phyloP scores from a whole-genome alignment of 2,888 invertebrate species.

The Drosophila tanythrix region DNA sequence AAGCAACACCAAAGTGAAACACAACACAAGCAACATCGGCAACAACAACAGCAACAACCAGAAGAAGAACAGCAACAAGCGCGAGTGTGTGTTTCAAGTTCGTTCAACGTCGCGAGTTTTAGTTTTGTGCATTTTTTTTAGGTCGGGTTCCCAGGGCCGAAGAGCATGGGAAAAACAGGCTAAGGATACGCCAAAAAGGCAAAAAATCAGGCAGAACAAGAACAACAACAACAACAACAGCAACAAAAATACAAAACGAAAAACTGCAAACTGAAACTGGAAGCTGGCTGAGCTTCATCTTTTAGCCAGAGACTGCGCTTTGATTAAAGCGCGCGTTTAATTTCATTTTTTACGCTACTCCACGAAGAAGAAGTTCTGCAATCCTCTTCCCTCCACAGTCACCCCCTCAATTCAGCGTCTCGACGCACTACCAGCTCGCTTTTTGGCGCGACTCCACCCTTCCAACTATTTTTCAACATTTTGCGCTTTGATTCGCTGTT shows the following conservation, averaged over 20 bases:
- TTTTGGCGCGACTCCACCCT: slow-evolving; percentile 68
- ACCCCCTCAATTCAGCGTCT: not conserved
- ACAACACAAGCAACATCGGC: slow-evolving; percentile 25
- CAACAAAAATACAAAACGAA: slow-evolving; percentile 27
- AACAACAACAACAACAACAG: slow-evolving; percentile 26
- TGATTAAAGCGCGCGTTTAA: slow-evolving; percentile 82
- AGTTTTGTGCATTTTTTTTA: slow-evolving; percentile 48
- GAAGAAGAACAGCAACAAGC: slow-evolving; percentile 22
- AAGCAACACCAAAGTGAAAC: slow-evolving; percentile 38
- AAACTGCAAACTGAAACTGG: slow-evolving; percentile 34
- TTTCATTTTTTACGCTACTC: slow-evolving; percentile 82
- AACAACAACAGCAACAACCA: slow-evolving; percentile 12
- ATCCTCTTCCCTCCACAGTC: not conserved
- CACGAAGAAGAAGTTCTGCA: slow-evolving; percentile 25
- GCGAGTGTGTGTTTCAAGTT: slow-evolving; percentile 41
- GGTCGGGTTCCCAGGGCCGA: slow-evolving; percentile 56
- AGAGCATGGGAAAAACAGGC: slow-evolving; percentile 69
- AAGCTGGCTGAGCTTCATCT: slow-evolving; percentile 54
- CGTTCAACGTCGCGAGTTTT: slow-evolving; percentile 46
- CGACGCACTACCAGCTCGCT: not conserved
- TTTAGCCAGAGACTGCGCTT: slow-evolving; percentile 51
- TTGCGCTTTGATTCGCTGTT: slow-evolving; percentile 77
- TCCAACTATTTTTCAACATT: slow-evolving; percentile 67
- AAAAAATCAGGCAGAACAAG: slow-evolving; percentile 44
- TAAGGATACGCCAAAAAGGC: slow-evolving; percentile 66